Base-by-base conservation (phyloP, 2,888 invertebrate species). In the Hyalella azteca region DNA sequence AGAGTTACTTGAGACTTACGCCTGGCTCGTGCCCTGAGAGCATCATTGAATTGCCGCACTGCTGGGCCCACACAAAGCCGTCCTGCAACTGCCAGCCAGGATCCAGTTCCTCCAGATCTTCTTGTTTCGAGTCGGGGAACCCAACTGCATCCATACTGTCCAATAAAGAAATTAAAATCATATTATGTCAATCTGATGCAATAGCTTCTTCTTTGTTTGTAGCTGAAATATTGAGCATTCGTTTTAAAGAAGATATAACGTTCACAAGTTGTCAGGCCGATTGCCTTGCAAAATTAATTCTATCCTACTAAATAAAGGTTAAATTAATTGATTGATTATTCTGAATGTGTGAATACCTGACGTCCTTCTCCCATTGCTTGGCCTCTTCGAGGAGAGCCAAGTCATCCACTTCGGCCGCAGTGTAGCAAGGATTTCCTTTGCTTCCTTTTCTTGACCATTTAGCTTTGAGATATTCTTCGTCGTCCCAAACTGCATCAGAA, bases 11-110 rank as follows among this genome's bases (percentile, higher is more conserved):
- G 7, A 26, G 36, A 36, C 66, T 66, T 36, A 66, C 66, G 36
- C 66, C 66, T 3, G 66, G 36, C 11, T 66, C 19, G 15, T 29
- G 66, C 7, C 29, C 39, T 15, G 29, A 9, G 19, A 36, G 66
- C 13, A 66, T 32, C 36, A 36, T 36, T 5, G 32, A 9, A 15
- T 36, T 36, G 4, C 66, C 66, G 66, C 66, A 66, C 66, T 66
- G 66, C 32, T 32, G 66, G 7, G 66, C 83, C 83, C 83, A 83
- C 76, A 80, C 83, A 77, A 81, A 83, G 48, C 83, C 83, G 54
- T 83, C 83, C 59, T 83, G 81, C 36, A 83, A 45, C n/a, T 80
- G 79, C 83, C 83, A 83, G 54, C 79, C 81, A 3, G 83, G 81
- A 49, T 80, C 83, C 29, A 83, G 48, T 29, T 83, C 80, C 78